Evolutionary conservation across 2,888 invertebrate species (phyloP), one percentile per base, ranked within the genome.

Genomic region (Cyclophora albipunctata): DNA sequence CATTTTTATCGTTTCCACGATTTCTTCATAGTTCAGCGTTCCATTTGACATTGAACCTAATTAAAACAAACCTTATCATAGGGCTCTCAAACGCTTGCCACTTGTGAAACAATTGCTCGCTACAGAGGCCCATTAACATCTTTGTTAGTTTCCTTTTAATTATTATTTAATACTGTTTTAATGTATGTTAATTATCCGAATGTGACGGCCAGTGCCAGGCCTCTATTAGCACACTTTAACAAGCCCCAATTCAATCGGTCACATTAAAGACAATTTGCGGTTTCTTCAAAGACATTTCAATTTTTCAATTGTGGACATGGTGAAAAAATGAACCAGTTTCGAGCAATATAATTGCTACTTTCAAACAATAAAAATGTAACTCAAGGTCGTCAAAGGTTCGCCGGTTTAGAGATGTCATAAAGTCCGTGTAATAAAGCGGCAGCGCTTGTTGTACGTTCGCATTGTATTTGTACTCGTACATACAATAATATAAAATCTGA

Each of bases 11-110:
- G 60, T 61, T 48, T 63, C 60, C 65, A 73, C 70, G 66, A 81
- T 84, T 84, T 81, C 83, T 81, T 80, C 76, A 84, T 76, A 76
- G 69, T 66, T 71, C 63, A 64, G 63, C 67, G 69, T 75, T 68
- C 61, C 64, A 64, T 73, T 67, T 80, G 82, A 83, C 86, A 85
- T 85, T 86, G 85, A 80, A 83, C 83, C 77, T 74, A 83, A 83
- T 83, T 78, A 76, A 77, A 77, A 69, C 47, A 67, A 73, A 64
- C 65, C 75, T 82, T 84, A 85, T 85, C 83, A 73, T 69, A 77
- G 78, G 74, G 77, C 76, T 72, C 37, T 69, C 67, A 75, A 77
- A 71, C 66, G 67, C 73, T 75, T 71, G 75, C 75, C 69, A 66
- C 52, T 84, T 83, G 80, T 78, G 83, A 77, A 81, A 82, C 67